These are phyloP conservation scores for Heliconius congener DNA, from an alignment of 1,140 invertebrate species.

Conservation along the genomic window DNA sequence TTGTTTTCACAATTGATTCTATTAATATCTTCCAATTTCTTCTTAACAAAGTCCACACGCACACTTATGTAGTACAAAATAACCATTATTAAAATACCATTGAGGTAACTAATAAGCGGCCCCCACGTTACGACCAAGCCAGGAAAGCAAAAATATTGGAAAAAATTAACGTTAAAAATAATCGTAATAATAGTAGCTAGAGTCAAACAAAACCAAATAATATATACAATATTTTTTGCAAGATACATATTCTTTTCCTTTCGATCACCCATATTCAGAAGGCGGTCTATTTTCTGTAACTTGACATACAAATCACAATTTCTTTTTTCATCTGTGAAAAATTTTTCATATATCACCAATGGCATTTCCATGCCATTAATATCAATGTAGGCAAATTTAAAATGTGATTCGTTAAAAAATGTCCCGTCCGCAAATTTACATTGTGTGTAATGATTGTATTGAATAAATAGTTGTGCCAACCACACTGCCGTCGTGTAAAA, in stretches of 20 bases:
- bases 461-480: not conserved
- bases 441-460: not conserved
- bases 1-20: not conserved
- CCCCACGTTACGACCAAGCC: not conserved
- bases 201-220: not conserved
- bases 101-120: not conserved
- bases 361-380: not conserved
- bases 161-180: slow-evolving; percentile 4
- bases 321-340: not conserved
- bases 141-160: slow-evolving; percentile 13
- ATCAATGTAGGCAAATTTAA: not conserved
- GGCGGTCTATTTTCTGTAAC: slow-evolving; percentile 54
- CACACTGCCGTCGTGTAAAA: slow-evolving; percentile 24
- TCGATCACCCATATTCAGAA: slow-evolving; percentile 40
- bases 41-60: slow-evolving; percentile 8
- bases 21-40: slow-evolving; percentile 16
- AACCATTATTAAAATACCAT: not conserved
- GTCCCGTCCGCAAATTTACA: not conserved
- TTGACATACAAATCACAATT: slow-evolving; percentile 50
- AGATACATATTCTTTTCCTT: not conserved
- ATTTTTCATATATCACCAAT: slow-evolving; percentile 5
- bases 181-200: not conserved
- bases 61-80: slow-evolving; percentile 15
- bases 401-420: slow-evolving; percentile 8
- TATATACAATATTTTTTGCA: not conserved